A percentile compares a stretch with the other conserved stretches of the same genome.
Evolutionary conservation across 2,113 vertebrate species (phyloP).

Genomic region (Engystomops pustulosus): DNA sequence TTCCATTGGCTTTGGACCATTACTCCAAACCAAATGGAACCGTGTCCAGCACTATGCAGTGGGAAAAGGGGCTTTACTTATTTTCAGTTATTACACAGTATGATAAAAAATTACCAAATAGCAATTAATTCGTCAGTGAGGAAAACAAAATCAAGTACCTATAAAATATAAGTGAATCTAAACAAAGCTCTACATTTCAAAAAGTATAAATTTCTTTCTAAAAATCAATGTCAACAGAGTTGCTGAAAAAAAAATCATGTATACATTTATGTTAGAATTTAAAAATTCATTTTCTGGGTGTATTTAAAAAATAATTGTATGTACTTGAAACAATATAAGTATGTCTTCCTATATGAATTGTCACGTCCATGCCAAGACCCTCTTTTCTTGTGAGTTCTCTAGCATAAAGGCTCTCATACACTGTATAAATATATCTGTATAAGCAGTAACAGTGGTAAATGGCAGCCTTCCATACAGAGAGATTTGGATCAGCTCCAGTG

Average conservation of each 20-base stretch:
- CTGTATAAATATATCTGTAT: constrained; percentile 39
- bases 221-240: too few species aligned
- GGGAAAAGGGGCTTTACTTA: too few species aligned
- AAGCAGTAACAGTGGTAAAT: constrained; percentile 40
- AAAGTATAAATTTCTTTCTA: too few species aligned
- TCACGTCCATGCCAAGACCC: not conserved
- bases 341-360: not conserved
- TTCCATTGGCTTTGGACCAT: too few species aligned
- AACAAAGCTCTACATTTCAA: too few species aligned
- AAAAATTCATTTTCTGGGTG: not conserved
- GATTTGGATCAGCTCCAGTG: constrained; percentile 48
- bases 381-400: not conserved
- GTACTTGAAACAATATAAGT: too few species aligned
- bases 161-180: not conserved
- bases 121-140: not conserved
- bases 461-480: constrained; percentile 28
- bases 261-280: too few species aligned
- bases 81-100: too few species aligned
- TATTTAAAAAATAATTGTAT: not conserved
- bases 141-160: not conserved
- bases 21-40: too few species aligned
- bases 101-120: not conserved
- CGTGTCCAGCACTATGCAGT: too few species aligned
- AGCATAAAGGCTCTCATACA: constrained; percentile 11
- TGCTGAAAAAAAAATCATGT: too few species aligned